Base-by-base conservation (phyloP, 2,113 vertebrate genomes). In the Okapia johnstoni region DNA sequence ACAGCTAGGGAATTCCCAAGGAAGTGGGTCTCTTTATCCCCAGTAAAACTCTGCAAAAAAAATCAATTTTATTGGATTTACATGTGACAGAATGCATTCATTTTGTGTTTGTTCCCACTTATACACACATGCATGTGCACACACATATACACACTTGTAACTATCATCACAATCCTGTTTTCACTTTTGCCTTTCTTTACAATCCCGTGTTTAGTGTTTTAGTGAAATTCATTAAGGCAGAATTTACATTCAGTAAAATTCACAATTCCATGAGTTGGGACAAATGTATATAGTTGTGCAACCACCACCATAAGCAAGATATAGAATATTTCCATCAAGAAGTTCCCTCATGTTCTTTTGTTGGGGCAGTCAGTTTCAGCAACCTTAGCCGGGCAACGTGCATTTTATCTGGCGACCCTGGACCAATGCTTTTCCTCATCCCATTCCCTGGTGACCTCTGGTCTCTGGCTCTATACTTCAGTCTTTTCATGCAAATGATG, bases 221-320 rank as follows among this genome's bases (percentile, higher is more conserved):
- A 79, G n/a, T 76, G 58, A 52, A 58, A 73, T 40, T 30, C 73
- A 84, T 43, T 58, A 25, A 58, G 25, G 60, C 12, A 90, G 23
- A 79, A 33, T 57, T 90, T 90, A 48, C 70, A 48, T 77, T n/a
- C 70, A 79, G 70, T 79, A 12, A 90, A 79, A 48, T 48, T 58
- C 28, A 90, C 70, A 33, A 25, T 77, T 50, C 54, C 40, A 48
- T 23, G 50, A 55, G 25, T 43, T 73, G 50, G 70, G 36, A 85
- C 54, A 85, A 40, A 36, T 30, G n/a, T 84, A 28, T 28, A 57
- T 55, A 17, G 14, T 11, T 16, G 13, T 30, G 16, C 40, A 14
- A 43, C 48, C 33, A 14, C 43, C n/a, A 43, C n/a, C n/a, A 88
- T 52, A 88, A 55, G 66, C n/a, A 40, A 88, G 63, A 55, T n/a